phyloP scores from a whole-genome alignment of 2,888 invertebrate species.

The Tipula helvola region DNA sequence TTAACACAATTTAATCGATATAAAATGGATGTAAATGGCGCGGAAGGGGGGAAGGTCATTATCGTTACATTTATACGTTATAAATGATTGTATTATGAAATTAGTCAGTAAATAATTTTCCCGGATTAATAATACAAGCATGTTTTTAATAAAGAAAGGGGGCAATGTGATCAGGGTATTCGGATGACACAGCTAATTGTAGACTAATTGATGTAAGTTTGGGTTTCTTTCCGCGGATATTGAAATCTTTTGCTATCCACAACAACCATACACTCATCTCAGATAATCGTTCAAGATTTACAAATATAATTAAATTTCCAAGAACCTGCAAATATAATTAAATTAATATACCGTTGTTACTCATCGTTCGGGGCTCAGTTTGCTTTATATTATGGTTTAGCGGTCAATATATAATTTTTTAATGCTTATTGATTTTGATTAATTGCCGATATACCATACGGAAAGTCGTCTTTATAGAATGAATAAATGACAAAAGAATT shows the following conservation, averaged over 20 bases:
- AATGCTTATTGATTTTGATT: not conserved
- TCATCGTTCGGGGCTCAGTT: not conserved
- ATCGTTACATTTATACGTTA: not conserved
- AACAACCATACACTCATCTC: not conserved
- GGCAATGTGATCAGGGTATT: too few relatives aligned
- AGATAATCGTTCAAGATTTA: not conserved
- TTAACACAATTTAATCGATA: not conserved
- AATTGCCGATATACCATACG: not conserved
- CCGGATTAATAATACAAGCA: not conserved
- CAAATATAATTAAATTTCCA: not conserved
- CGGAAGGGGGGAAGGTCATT: not conserved
- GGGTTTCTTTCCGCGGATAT: not conserved
- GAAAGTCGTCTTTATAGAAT: not conserved
- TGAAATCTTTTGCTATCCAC: not conserved
- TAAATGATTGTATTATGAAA: not conserved
- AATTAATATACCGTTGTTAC: not conserved
- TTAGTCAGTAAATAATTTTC: not conserved
- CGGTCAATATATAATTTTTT: not conserved
- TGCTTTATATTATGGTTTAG: not conserved
- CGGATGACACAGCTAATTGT: not conserved
- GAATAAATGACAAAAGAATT: not conserved
- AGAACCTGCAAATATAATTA: not conserved
- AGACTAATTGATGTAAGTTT: not conserved
- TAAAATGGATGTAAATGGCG: not conserved
- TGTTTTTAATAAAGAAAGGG: too few relatives aligned